A percentile compares a stretch with the other conserved stretches of the same genome.
Evolutionary conservation across 2,888 invertebrate species (phyloP).

Genomic region (Idaea aversata): DNA sequence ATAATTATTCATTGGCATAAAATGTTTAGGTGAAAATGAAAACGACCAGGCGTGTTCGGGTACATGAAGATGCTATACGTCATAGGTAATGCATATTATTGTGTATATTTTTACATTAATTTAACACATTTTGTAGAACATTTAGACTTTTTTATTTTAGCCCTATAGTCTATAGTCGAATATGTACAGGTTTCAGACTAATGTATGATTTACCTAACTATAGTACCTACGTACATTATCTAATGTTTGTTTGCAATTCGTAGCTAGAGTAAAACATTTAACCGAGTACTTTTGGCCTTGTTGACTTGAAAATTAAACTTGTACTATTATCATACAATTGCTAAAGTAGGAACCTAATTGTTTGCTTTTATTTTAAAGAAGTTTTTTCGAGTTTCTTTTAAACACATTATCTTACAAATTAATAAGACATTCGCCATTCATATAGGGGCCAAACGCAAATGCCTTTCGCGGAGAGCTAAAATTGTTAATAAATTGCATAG

Average conservation of each 20-base stretch:
- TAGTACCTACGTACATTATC: background rate
- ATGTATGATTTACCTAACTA: background rate
- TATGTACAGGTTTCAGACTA: constrained; percentile 12
- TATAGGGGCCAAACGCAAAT: too few species aligned
- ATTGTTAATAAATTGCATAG: too few species aligned
- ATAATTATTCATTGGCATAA: constrained; percentile 67
- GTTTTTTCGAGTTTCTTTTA: background rate
- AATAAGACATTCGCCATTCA: background rate
- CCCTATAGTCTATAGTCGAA: background rate
- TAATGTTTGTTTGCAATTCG: constrained; percentile 25
- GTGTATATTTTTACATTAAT: constrained; percentile 50
- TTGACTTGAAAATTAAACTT: background rate
- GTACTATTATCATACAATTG: background rate
- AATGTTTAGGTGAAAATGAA: constrained; percentile 80
- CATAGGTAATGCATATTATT: constrained; percentile 68
- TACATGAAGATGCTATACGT: constrained; percentile 78
- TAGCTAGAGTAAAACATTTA: constrained; percentile 28
- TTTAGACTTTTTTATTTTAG: constrained; percentile 37
- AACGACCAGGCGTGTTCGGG: constrained; percentile 78
- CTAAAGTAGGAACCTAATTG: background rate
- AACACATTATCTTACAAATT: background rate
- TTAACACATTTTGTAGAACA: constrained; percentile 53
- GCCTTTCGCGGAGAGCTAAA: too few species aligned
- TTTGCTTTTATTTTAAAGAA: background rate
- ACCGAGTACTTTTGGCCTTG: constrained; percentile 10